Evolutionary conservation across 1,140 invertebrate genomes (phyloP).

Genomic region (Zaprionus ghesquierei): DNA sequence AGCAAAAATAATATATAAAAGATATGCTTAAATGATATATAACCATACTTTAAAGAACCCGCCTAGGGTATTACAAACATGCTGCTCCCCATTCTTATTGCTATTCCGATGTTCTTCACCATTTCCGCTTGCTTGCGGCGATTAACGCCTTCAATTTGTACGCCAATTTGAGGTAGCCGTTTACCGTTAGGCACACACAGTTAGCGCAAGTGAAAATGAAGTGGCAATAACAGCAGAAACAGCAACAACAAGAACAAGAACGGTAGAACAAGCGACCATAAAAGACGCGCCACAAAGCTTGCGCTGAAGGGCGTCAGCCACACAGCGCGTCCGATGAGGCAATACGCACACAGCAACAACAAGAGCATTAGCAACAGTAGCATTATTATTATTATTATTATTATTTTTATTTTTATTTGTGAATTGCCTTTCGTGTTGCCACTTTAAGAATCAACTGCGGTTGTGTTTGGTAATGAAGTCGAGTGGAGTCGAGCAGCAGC

Average conservation of each 20-base stretch:
- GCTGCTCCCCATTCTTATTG: constrained; percentile 19
- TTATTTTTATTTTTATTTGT: constrained; percentile 34
- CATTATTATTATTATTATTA: constrained; percentile 23
- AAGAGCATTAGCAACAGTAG: constrained; percentile 11
- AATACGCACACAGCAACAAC: constrained; percentile 17
- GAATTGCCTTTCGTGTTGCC: constrained; percentile 52
- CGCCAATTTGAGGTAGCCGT: constrained; percentile 69
- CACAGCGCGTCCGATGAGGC: constrained; percentile 13
- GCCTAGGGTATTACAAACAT: neutral
- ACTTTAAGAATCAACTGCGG: constrained; percentile 42
- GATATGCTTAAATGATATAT: neutral
- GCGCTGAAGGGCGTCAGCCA: constrained; percentile 55
- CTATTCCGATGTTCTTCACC: constrained; percentile 43
- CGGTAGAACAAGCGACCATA: constrained; percentile 36
- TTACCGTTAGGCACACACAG: constrained; percentile 76
- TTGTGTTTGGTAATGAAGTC: constrained; percentile 26
- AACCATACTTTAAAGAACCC: too few species aligned
- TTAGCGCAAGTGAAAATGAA: constrained; percentile 80
- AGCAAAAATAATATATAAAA: constrained; percentile 9
- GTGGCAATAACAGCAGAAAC: constrained; percentile 48
- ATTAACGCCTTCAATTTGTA: constrained; percentile 79
- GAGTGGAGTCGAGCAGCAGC: constrained; percentile 16
- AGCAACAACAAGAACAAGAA: constrained; percentile 13
- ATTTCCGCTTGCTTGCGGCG: constrained; percentile 65
- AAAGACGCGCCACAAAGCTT: constrained; percentile 34